Evolutionary conservation across 2,113 vertebrate species (phyloP).

Genomic region (Pomatorhinus ruficollis): DNA sequence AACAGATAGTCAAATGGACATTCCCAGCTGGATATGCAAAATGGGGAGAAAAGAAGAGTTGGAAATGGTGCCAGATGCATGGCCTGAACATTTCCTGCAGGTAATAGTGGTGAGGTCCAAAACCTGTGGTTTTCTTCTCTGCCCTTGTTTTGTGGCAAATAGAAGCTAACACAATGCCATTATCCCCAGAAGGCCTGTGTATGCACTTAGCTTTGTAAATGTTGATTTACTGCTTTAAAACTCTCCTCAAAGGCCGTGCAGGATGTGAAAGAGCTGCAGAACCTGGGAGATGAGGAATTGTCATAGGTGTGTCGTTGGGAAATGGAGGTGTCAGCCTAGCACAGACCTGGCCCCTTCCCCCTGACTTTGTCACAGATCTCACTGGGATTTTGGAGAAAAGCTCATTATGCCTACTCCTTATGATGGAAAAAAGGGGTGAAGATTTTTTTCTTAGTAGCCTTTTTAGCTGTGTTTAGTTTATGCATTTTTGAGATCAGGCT

Average conservation of each 20-base stretch:
- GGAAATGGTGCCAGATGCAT: not conserved
- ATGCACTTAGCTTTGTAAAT: not conserved
- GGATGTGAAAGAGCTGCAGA: not conserved
- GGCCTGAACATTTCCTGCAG: not conserved
- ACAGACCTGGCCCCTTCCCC: not conserved
- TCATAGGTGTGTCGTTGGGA: rapidly evolving
- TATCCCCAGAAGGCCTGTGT: not conserved
- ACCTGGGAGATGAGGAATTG: not conserved
- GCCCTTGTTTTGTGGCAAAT: not conserved
- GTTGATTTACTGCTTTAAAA: not conserved
- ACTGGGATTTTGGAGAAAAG: not conserved
- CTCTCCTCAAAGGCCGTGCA: not conserved
- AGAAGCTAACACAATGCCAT: not conserved
- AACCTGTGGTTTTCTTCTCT: not conserved
- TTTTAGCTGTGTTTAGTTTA: not conserved
- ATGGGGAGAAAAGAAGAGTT: not conserved
- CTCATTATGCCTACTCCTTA: not conserved
- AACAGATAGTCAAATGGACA: not conserved
- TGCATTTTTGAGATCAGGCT: not conserved
- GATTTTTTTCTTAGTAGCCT: not conserved
- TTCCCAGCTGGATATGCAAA: not conserved
- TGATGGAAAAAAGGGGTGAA: not conserved
- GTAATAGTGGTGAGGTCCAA: not conserved
- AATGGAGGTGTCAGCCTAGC: not conserved
- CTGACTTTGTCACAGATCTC: not conserved